Evolutionary conservation across 2,113 vertebrate species (phyloP), one percentile per base, ranked within the genome.

Genomic region (Pomatorhinus ruficollis): DNA sequence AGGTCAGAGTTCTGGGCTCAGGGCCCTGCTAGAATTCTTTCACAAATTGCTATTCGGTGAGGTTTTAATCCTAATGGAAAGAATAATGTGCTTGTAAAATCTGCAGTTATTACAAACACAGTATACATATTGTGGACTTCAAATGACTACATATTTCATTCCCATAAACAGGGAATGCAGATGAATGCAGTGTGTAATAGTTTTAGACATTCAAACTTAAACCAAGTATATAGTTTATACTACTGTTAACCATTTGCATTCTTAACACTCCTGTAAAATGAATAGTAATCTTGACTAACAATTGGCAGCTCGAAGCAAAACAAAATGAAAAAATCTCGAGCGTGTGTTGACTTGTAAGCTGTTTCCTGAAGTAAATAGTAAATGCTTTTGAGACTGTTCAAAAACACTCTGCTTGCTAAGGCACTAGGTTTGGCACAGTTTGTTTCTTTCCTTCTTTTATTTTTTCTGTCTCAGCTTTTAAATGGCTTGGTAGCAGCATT

Each of bases 1-100:
- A 98, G 98, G 98, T 98, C 98, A 98, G 98, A 98, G 98, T 98
- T 98, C 98, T 98, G 98, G 98, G 98, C 98, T 98, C 97, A 65
- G 87, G 98, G 98, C 98, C 98, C 98, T 98, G 97, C 98, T 98
- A 98, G 98, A 98, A 98, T 98, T 98, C 98, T 98, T 98, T 98
- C 98, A 98, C 98, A 98, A 98, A 98, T 98, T 98, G 98, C 98
- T 98, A 98, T 98, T 98, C 92, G 95, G 97, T 98, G 98, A 98
- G 97, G 98, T 98, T 98, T 98, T 98, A 98, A 98, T 98, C 98
- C 98, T 99, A 98, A 98, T 98, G 98, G 98, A 98, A 98, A 98
- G 98, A 99, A 98, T 98, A 98, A 98, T 98, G 98, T 98, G 98
- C 98, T 98, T 98, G 98, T 98, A 98, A 98, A 98, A 98, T 98